Evolutionary conservation across 2,888 invertebrate species (phyloP), one percentile per base, ranked within the genome.

Genomic region (Andrena dorsata): DNA sequence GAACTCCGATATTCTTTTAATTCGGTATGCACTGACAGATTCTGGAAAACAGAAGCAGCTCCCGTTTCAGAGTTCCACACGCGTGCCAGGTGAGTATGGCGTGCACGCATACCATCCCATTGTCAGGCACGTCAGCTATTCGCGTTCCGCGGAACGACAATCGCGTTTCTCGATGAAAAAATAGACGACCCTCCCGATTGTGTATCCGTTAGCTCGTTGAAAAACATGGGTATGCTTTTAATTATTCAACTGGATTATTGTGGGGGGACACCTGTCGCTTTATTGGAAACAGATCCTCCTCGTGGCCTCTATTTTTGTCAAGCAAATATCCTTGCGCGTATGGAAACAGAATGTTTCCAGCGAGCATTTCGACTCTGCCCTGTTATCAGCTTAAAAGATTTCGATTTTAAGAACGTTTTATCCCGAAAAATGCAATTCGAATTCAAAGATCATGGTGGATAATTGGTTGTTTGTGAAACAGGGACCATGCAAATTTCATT

Each of bases 41-140:
- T 73, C 71, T 74, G 76, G 79, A 80, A 85, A 86, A 86, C 83
- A 81, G 80, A 75, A 63, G 64, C 63, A 75, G 64, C 51, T 70
- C 66, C 73, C 71, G 79, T 81, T 86, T 74, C 61, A 28, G 30
- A 49, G 35, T 70, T 53, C 4, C 47, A 13, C 72, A 16, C 78
- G 70, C 47, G 60, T 56, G 73, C 51, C 63, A 16, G 35, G 47
- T 20, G 41, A 28, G 16, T 30, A 13, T 49, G 76, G 71, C 68
- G 79, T 73, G 86, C 73, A 72, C 71, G 75, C 85, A 84, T 82
- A 51, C 76, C 80, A 23, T 56, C 56, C 64, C 30, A 47, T 65
- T 64, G 71, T 79, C 35, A 63, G 71, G 56, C 28, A 86, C 77
- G 53, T 63, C 66, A 72, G 77, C 75, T 82, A 86, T 84, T 79